Base-by-base conservation (phyloP, 2,113 vertebrate species). In the Ptychochromis oligacanthus region DNA sequence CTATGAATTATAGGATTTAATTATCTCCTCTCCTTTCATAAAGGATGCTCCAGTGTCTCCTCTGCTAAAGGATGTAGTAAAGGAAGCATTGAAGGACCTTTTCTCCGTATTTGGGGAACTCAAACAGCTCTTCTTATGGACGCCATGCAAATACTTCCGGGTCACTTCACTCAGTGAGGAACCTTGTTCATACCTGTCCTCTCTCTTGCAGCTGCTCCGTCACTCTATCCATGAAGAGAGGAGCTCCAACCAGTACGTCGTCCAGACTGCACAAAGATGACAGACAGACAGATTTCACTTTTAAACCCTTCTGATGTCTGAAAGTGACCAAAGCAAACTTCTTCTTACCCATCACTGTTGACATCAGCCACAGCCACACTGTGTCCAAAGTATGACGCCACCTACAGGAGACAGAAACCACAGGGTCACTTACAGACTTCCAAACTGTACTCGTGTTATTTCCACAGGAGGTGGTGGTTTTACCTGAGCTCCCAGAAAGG, bases 151-250 rank as follows among this genome's bases (percentile, higher is more conserved):
- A 31, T 31, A 31, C 28, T 31, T 31, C 28, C 4, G 28, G 28
- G 28, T 31, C 28, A 31, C 28, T 31, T 31, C 28, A 31, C 28
- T 31, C 28, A 31, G 2, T 31, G 28, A 31, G 28, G 28, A 31
- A 31, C 3, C 28, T 31, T 31, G 34, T 43, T 24, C 80, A 18
- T 4, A 86, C 85, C 85, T 83, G 85, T 49, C 85, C 85, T 70
- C 81, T 34, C 61, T 87, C 86, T 72, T 87, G 81, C 3, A 83
- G 70, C 61, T 80, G 77, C 77, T 77, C 86, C 17, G 2, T 80
- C 55, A 87, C 86, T 46, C 81, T 7, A 70, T 80, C 56, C 86
- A 87, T 87, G 61, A 72, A 87, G n/a, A 87, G 86, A 11, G 86
- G 86, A 14, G 86, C 81, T 22, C 86, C 86, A 1, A 87, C 8